Evolutionary conservation across 2,797 vertebrate species (phyloP), one percentile per base, ranked within the genome.

Genomic region (Crenichthys baileyi): DNA sequence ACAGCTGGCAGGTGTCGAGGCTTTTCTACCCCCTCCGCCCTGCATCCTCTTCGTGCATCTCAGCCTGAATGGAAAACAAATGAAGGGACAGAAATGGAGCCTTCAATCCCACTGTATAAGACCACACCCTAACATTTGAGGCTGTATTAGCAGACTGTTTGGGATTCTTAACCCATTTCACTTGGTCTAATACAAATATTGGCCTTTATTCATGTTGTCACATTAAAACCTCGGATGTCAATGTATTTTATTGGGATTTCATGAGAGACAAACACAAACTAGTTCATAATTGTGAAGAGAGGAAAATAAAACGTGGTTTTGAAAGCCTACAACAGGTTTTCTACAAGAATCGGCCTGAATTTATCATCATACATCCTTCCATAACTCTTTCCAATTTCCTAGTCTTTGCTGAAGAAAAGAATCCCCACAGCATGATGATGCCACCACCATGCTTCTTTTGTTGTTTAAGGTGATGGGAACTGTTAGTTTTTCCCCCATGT

Each of bases 81-180:
- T 71, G 4, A 77, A 65, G 70, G 74, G 70, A 76, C 79, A 36
- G 72, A 65, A 81, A 85, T 15, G 79, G 83, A 81, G 86, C 82
- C 76, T 77, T 88, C 83, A 86, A 78, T 60, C 70, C 63, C 72
- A 76, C 65, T 3, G 15, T 29, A 31, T 36, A 7, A 74, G 50
- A 73, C 31, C 77, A 74, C 50, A 87, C 79, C 87, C 86, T 77
- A 83, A 88, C 87, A 85, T 84, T 78, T 76, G 79, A 77, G 77
- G 73, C 79, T 71, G 79, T 73, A 83, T 80, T 80, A 79, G 51
- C 50, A 12, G 63, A 51, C 82, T 51, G 61, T 26, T 36, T 60
- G 82, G 80, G 50, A 80, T 85, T 87, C 83, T 70, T 82, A 16
- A 41, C 48, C 63, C 72, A 22, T 79, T 83, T 75, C 73, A 67